Percentiles rank a stretch among this genome's conserved stretches.
These are phyloP conservation scores for Baronia brevicornis DNA, from an alignment of 2,888 invertebrate species.

Conservation along the genomic window DNA sequence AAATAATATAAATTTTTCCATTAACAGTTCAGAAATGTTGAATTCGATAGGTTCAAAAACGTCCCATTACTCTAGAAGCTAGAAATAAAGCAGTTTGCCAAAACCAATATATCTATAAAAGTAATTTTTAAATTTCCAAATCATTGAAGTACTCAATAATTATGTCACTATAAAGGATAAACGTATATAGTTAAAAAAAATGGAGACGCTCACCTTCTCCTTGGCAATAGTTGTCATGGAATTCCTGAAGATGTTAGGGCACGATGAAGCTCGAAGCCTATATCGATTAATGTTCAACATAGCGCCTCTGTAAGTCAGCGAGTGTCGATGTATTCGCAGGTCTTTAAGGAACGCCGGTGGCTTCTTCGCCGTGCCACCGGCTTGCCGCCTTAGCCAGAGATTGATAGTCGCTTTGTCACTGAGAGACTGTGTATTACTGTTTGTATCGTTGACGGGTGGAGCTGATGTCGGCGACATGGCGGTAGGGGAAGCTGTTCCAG, in stretches of 20 bases:
- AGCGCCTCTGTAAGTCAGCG: slow-evolving; percentile 88
- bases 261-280: slow-evolving; percentile 88
- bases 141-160: too few species aligned
- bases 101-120: too few species aligned
- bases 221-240: slow-evolving; percentile 91
- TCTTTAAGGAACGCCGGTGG: slow-evolving; percentile 84
- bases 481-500: slow-evolving; percentile 36
- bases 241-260: slow-evolving; percentile 92
- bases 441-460: slow-evolving; percentile 28
- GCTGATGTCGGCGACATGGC: slow-evolving; percentile 40
- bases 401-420: slow-evolving; percentile 68
- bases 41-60: too few species aligned
- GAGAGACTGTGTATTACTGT: slow-evolving; percentile 30
- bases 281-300: slow-evolving; percentile 90
- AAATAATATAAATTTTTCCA: neutral
- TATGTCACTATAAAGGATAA: too few species aligned
- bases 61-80: too few species aligned
- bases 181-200: neutral
- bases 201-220: slow-evolving; percentile 72
- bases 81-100: too few species aligned
- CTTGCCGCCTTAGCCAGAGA: slow-evolving; percentile 75
- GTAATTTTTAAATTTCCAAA: too few species aligned
- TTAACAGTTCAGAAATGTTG: too few species aligned
- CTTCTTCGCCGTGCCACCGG: slow-evolving; percentile 54
- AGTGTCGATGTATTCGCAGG: slow-evolving; percentile 83